These are phyloP conservation scores for Patella caerulea DNA, from an alignment of 2,888 invertebrate species.

Conservation along the genomic window DNA sequence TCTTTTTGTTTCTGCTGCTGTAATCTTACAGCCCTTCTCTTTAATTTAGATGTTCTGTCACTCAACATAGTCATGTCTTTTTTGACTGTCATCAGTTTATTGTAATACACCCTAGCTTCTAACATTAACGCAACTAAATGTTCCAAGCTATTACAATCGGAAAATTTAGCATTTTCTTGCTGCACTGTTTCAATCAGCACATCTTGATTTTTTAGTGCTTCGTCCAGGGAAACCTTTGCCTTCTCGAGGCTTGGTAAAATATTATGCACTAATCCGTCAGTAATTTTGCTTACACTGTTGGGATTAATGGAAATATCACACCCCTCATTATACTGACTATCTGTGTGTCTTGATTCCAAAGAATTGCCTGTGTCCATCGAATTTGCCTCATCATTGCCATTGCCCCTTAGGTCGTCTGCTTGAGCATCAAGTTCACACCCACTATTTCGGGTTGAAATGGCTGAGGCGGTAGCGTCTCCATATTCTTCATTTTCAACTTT, in stretches of 20 bases:
- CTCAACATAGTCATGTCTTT: slow-evolving; percentile 66
- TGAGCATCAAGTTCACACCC: no score
- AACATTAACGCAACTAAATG: slow-evolving; percentile 64
- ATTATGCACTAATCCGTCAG: slow-evolving; percentile 44
- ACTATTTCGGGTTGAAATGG: no score
- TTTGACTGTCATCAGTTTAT: slow-evolving; percentile 63
- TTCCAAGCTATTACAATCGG: slow-evolving; percentile 56
- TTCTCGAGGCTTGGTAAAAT: slow-evolving; percentile 54
- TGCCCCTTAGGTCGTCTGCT: no score
- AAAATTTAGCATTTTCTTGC: slow-evolving; percentile 69
- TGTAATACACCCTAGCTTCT: slow-evolving; percentile 63
- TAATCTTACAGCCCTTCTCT: slow-evolving; percentile 63
- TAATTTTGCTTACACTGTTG: slow-evolving; percentile 45
- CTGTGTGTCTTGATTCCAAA: no score
- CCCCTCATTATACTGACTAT: no score
- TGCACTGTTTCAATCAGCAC: slow-evolving; percentile 69
- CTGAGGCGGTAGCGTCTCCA: no score
- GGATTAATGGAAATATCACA: slow-evolving; percentile 36
- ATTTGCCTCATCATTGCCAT: no score
- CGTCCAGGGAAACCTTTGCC: slow-evolving; percentile 50
- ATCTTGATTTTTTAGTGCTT: slow-evolving; percentile 64
- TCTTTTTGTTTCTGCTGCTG: slow-evolving; percentile 68
- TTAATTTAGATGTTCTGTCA: slow-evolving; percentile 63
- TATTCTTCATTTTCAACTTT: no score
- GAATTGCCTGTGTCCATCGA: no score